phyloP scores from a whole-genome alignment of 2,113 vertebrate genomes.

The Psammodynastes pulverulentus region DNA sequence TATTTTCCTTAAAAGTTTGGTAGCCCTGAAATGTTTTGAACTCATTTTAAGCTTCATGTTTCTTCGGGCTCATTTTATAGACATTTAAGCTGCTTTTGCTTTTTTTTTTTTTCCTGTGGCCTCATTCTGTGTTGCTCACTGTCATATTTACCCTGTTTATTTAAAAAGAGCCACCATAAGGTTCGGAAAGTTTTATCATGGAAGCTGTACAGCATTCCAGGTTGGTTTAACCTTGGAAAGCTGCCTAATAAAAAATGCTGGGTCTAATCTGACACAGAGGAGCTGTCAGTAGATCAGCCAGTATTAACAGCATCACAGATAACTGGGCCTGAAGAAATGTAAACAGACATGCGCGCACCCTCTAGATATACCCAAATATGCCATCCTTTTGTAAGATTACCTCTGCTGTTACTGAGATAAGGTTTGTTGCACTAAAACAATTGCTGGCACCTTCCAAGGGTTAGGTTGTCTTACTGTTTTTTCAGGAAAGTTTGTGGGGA shows the following conservation, averaged over 20 bases:
- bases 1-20: background rate
- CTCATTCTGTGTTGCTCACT: background rate
- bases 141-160: background rate
- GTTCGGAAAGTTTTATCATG: background rate
- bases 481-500: background rate
- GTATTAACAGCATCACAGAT: background rate
- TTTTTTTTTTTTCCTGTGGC: background rate
- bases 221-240: background rate
- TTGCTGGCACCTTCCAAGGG: background rate
- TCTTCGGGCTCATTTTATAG: background rate
- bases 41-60: background rate
- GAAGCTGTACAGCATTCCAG: background rate
- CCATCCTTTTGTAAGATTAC: background rate
- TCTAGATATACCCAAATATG: background rate
- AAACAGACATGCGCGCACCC: background rate
- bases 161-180: background rate
- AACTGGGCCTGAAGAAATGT: background rate
- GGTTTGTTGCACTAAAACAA: background rate
- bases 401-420: background rate
- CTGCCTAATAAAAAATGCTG: background rate
- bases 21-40: background rate
- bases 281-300: background rate
- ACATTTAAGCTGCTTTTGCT: background rate
- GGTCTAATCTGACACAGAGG: background rate
- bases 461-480: background rate